A percentile compares a stretch with the other conserved stretches of the same genome.
These are phyloP conservation scores for Adelphocoris suturalis DNA, from an alignment of 2,888 invertebrate genomes.

Conservation along the genomic window DNA sequence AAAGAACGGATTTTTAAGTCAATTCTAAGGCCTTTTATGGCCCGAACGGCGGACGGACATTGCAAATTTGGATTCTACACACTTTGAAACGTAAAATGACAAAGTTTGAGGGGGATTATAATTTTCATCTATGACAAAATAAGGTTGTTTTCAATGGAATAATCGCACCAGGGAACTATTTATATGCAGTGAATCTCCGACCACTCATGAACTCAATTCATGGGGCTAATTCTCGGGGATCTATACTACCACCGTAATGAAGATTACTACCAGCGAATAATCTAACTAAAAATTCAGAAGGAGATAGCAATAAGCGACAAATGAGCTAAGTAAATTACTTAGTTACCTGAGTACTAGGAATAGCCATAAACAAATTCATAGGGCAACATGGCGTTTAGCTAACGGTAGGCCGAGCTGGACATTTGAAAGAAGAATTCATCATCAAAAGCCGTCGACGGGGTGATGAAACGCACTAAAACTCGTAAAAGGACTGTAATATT, in stretches of 20 bases:
- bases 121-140: not conserved
- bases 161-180: not conserved
- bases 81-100: too few relatives aligned
- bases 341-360: slow-evolving; percentile 75
- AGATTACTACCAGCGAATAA: too few relatives aligned
- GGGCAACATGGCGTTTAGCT: slow-evolving; percentile 77
- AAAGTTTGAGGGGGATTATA: too few relatives aligned
- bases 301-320: not conserved
- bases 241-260: too few relatives aligned
- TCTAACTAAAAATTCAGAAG: not conserved
- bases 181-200: not conserved
- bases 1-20: too few relatives aligned
- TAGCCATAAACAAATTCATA: slow-evolving; percentile 76
- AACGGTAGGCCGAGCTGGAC: slow-evolving; percentile 71
- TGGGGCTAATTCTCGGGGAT: too few relatives aligned
- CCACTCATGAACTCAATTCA: not conserved
- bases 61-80: too few relatives aligned
- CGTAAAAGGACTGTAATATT: slow-evolving; percentile 1
- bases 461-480: not conserved
- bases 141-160: not conserved
- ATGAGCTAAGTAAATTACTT: slow-evolving; percentile 50
- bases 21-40: too few relatives aligned
- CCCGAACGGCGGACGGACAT: too few relatives aligned
- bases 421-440: slow-evolving; percentile 51
- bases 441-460: not conserved